Percentiles rank a stretch among this genome's conserved stretches.
Conservation (phyloP, 2,888 invertebrate genomes). For the Cerastis leucographa region DNA sequence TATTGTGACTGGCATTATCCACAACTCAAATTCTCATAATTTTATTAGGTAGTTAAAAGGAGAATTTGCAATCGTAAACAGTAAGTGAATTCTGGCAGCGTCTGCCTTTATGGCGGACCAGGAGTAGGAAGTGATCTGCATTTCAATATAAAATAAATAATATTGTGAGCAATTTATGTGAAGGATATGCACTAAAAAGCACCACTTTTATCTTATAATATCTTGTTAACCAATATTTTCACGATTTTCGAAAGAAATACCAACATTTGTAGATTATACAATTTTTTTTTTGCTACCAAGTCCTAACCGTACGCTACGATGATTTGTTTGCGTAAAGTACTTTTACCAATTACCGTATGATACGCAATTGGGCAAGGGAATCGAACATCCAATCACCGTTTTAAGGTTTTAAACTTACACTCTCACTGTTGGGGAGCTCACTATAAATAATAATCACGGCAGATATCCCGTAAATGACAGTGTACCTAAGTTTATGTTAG, state of each 20-base stretch:
- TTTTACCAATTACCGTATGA: neutral
- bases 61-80: conserved; percentile 49
- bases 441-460: too few relatives aligned
- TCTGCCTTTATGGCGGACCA: conserved; percentile 61
- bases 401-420: too few relatives aligned
- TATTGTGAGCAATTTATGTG: conserved; percentile 29
- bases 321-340: neutral
- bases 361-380: neutral
- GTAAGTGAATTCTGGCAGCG: conserved; percentile 42
- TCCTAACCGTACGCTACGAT: neutral
- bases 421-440: too few relatives aligned
- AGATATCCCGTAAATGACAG: too few relatives aligned
- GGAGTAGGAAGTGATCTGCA: conserved; percentile 56
- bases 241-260: neutral
- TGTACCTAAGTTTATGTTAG: too few relatives aligned
- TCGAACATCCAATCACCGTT: neutral
- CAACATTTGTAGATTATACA: neutral
- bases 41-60: conserved; percentile 32
- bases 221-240: neutral
- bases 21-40: conserved; percentile 37
- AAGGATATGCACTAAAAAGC: neutral
- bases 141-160: conserved; percentile 62
- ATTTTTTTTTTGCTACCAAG: neutral
- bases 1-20: conserved; percentile 31
- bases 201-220: neutral